Percentiles rank a stretch among this genome's conserved stretches.
Evolutionary conservation across 2,797 vertebrate species (phyloP).

Genomic region (Tokudaia tokunoshimensis): DNA sequence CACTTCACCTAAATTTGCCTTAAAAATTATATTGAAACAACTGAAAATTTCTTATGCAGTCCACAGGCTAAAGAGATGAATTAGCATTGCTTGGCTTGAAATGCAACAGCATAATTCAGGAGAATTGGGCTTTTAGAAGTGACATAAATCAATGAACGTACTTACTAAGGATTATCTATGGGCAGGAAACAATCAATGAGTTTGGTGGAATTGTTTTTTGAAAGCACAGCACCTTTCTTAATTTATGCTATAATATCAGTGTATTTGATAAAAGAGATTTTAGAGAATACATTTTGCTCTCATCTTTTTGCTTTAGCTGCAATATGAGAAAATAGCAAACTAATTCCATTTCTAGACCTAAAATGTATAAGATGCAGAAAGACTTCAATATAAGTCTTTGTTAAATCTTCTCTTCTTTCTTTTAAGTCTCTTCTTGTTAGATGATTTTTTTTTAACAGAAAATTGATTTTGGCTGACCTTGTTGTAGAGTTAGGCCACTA

Average conservation of each 20-base stretch:
- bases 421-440: slow-evolving; percentile 63
- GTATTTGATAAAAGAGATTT: slow-evolving; percentile 73
- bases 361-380: slow-evolving; percentile 48
- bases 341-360: slow-evolving; percentile 63
- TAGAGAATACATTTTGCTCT: slow-evolving; percentile 63
- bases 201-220: slow-evolving; percentile 81
- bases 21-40: slow-evolving; percentile 64
- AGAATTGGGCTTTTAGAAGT: slow-evolving; percentile 85
- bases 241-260: slow-evolving; percentile 74
- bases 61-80: slow-evolving; percentile 72
- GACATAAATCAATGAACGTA: slow-evolving; percentile 87
- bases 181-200: slow-evolving; percentile 87
- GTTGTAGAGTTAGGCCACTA: slow-evolving; percentile 17
- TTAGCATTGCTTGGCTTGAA: slow-evolving; percentile 84
- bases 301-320: slow-evolving; percentile 39
- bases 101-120: slow-evolving; percentile 86
- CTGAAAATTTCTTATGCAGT: slow-evolving; percentile 75
- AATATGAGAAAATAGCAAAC: slow-evolving; percentile 37
- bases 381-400: slow-evolving; percentile 63
- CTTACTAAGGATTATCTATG: slow-evolving; percentile 86
- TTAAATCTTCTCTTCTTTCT: slow-evolving; percentile 64
- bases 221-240: slow-evolving; percentile 81
- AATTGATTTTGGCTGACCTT: slow-evolving; percentile 80
- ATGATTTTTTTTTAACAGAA: slow-evolving; percentile 68
- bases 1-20: slow-evolving; percentile 74